A percentile compares a stretch with the other conserved stretches of the same genome.
Conservation (phyloP, 2,797 vertebrate species). For the Balearica regulorum region DNA sequence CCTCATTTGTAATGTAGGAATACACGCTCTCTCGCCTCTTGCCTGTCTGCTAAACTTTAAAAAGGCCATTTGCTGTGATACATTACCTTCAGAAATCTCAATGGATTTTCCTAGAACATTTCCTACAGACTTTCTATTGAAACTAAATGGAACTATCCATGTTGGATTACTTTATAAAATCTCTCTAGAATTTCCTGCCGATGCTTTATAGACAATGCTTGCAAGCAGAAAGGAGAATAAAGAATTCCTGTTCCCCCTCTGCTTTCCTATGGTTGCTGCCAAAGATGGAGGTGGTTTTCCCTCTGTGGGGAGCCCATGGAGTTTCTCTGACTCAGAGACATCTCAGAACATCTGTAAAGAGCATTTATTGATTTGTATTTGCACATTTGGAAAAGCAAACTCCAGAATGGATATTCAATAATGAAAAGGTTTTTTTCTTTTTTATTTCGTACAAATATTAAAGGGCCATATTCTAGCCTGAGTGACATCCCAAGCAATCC, state of each 20-base stretch:
- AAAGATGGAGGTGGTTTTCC: not conserved
- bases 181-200: not conserved
- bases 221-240: not conserved
- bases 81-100: not conserved
- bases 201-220: not conserved
- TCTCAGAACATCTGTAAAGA: not conserved
- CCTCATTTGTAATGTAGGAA: not conserved
- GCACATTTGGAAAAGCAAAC: constrained; percentile 3
- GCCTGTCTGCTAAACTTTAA: not conserved
- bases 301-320: not conserved
- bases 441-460: not conserved
- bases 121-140: not conserved
- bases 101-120: not conserved
- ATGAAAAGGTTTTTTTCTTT: not conserved
- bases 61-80: not conserved
- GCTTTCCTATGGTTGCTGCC: not conserved
- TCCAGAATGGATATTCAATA: not conserved
- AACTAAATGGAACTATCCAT: not conserved
- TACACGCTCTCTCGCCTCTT: fast-evolving
- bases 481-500: not conserved
- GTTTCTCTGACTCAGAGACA: not conserved
- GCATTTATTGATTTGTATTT: not conserved
- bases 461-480: not conserved
- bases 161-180: not conserved
- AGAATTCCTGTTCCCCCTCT: not conserved